Base-by-base conservation (phyloP, 2,797 vertebrate species). In the Rhyacichthys aspro region DNA sequence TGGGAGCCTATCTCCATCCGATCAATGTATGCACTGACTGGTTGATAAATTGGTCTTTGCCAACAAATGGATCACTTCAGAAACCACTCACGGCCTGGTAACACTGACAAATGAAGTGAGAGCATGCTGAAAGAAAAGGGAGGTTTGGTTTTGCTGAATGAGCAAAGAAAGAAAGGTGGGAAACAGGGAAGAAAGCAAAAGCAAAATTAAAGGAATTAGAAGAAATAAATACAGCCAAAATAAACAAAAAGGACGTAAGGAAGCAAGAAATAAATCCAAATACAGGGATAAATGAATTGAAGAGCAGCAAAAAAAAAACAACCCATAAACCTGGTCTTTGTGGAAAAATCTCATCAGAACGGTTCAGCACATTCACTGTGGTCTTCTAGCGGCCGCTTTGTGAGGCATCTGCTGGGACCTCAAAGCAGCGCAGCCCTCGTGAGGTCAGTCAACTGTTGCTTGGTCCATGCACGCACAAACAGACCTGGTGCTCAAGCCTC, bases 41-140 rank as follows among this genome's bases (percentile, higher is more conserved):
- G 74, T 76, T 90, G 90, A 92, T 90, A 84, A 89, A 94, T 91
- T 90, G 65, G 74, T 84, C 85, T 91, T 90, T 77, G 70, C 60
- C 37, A 79, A 83, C 83, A 93, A 93, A 91, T 86, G 86, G 84
- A 91, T 91, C 85, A 88, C 82, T 88, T 88, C 67, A 86, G 76
- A 87, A 85, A 70, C 65, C 83, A 79, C 82, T 89, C 74, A 78
- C 76, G 47, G 77, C 64, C 75, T 70, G 74, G 74, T 90, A 89
- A 91, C 65, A 58, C 74, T 87, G 88, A 92, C 79, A 89, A 90
- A 92, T 91, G 82, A 69, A 85, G 83, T 70, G 61, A 62, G 49
- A 56, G 65, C 3, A 1, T 45, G 47, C 55, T 48, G 71, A 52
- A 45, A 78, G 56, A 34, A 46, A 62, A 34, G 42, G 17, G 61